Base-by-base conservation (phyloP, 2,797 vertebrate species). In the Diplodus sargus region DNA sequence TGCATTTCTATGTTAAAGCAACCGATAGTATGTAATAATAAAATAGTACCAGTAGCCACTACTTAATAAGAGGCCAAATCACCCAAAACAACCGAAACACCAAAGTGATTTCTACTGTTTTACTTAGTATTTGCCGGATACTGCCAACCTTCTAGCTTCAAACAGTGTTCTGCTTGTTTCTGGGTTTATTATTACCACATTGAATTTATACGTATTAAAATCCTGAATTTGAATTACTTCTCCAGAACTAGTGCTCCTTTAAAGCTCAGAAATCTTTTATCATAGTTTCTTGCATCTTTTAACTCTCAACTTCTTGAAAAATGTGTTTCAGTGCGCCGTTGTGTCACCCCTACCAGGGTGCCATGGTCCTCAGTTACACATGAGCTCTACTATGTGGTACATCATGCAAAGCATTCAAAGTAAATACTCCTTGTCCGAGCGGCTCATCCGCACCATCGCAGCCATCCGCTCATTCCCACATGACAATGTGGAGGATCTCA, bases 331-430 rank as follows among this genome's bases (percentile, higher is more conserved):
- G 89, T 70, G 84, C 76, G 70, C 76, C 58, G 23, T 72, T 85
- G 87, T 67, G 85, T 90, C 93, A 92, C 93, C 94, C 89, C 78
- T 48, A 76, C 83, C 79, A 4, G 93, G 95, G 95, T 96, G 96
- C 93, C 87, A 96, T 96, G 95, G 87, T 92, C 90, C 88, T 94
- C 90, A 84, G 91, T 87, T 90, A 92, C 94, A 91, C 90, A 97
- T 96, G 96, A 96, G 95, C 93, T 97, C 96, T 96, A 97, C 95
- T 95, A 97, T 98, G 97, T 99, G 97, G 97, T 98, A 98, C 95
- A 97, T 97, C 91, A 99, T 99, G 98, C 97, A 98, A 95, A 97
- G 96, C 94, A 97, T 98, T 95, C 97, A 98, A 88, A 98, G 97
- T 95, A 99, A 99, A 92, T 98, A 97, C 88, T 98, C 98, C 15